Evolutionary conservation across 2,888 invertebrate species (phyloP).

Genomic region (Chloromyia formosa): DNA sequence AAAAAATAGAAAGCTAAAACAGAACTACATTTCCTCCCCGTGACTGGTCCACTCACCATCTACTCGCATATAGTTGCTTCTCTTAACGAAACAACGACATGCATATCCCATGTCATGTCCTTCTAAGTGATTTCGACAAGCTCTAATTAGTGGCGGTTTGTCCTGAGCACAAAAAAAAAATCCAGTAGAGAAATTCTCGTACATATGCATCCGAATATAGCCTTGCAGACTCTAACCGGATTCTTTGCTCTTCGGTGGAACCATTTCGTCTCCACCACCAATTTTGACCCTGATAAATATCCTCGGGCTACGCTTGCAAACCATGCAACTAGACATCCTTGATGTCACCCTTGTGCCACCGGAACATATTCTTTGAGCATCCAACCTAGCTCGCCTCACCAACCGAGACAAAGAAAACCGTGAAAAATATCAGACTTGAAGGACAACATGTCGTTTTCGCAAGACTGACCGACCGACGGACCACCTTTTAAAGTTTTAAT

Average conservation of each 20-base stretch:
- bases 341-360: not conserved
- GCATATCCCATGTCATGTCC: slow-evolving; percentile 6
- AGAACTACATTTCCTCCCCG: no score
- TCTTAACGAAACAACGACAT: not conserved
- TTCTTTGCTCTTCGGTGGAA: not conserved
- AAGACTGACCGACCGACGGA: not conserved
- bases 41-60: no score
- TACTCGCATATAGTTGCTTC: not conserved
- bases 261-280: not conserved
- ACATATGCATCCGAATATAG: no score
- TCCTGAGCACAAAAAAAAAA: slow-evolving; percentile 18
- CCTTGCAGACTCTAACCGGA: no score
- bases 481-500: slow-evolving; percentile 32
- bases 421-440: slow-evolving; percentile 42
- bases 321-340: slow-evolving; percentile 30
- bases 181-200: not conserved
- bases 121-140: slow-evolving; percentile 39
- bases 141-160: slow-evolving; percentile 27
- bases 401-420: slow-evolving; percentile 33
- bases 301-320: slow-evolving; percentile 16
- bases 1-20: no score
- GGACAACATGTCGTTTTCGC: slow-evolving; percentile 34
- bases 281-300: slow-evolving; percentile 31
- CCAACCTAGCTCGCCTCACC: slow-evolving; percentile 8
- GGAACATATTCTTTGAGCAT: slow-evolving; percentile 1